Evolutionary conservation across 1,140 invertebrate species (phyloP), one percentile per base, ranked within the genome.

Genomic region (Sitophilus oryzae): DNA sequence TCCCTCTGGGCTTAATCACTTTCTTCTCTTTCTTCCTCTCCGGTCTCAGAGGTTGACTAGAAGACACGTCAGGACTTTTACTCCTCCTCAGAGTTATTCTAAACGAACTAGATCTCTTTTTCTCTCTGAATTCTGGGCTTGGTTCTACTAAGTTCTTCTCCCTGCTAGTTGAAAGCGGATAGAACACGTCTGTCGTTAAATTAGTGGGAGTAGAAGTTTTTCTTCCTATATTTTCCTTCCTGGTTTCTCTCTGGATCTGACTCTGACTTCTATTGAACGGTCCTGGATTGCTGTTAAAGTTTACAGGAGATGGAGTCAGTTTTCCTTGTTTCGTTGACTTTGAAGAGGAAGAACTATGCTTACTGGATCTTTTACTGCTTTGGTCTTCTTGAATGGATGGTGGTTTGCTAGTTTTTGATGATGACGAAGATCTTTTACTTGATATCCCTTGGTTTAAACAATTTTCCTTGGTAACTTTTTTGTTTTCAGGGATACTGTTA

Each of bases 11-110:
- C 19, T 49, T 49, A 4, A 21, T 30, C 0, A 41, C 22, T 35
- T 52, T 60, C 16, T 58, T 63, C 14, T 62, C 60, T 52, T 64
- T 62, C 52, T 61, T 65, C 4, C 61, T 50, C 11, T 56, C 56
- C 2, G 10, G 65, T 50, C 62, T 58, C 52, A 15, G 59, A 14
- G 42, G 70, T 9, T 22, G 47, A 34, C 52, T 54, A 14, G 25
- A 36, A 48, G 55, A 21, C 14, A 37, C 44, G n/a, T 62, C 50
- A n/a, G 56, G 45, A 25, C 56, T 58, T 36, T 63, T 56, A 34
- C 48, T 57, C 25, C 52, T 36, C 18, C 45, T 41, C 0, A 59
- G 49, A 46, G 35, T 52, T 11, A 58, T 55, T 16, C 52, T 51
- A 43, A 58, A 58, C 14, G 60, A 53, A 23, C 43, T 61, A 5